Conservation (phyloP, 2,113 vertebrate species). For the Anser brachyrhynchus region DNA sequence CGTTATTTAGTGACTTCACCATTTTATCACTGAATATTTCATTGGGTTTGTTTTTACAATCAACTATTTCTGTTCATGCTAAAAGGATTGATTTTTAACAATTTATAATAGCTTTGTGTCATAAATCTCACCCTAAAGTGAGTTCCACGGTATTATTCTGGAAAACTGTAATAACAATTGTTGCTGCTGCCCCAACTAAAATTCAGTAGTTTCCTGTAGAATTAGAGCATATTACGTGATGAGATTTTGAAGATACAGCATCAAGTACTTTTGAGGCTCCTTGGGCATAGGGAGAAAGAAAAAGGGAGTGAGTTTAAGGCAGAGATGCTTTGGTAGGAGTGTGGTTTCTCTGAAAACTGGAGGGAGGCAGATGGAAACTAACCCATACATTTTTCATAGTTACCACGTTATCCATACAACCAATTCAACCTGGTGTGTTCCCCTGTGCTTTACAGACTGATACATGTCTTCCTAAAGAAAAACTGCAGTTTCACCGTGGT, state of each 20-base stretch:
- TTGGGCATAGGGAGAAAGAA: neutral
- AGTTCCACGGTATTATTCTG: neutral
- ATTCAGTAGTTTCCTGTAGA: neutral
- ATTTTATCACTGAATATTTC: constrained; percentile 47
- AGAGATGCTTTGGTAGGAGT: neutral
- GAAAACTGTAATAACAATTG: neutral
- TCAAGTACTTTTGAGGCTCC: neutral
- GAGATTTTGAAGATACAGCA: neutral
- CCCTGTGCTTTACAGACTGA: neutral
- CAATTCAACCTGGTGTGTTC: neutral
- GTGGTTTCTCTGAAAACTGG: neutral
- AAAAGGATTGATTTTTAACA: neutral
- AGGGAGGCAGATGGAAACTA: neutral
- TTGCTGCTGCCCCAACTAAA: neutral
- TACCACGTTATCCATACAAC: neutral
- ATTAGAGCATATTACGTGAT: neutral
- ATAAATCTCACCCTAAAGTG: neutral
- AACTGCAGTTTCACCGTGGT: neutral
- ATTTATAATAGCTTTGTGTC: neutral
- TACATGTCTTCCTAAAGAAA: neutral
- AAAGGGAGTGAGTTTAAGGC: neutral
- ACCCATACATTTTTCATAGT: neutral
- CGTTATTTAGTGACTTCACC: constrained; percentile 39
- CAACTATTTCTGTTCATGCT: neutral
- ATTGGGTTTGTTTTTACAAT: constrained; percentile 32